Conservation (phyloP, 2,797 vertebrate genomes). For the Coendou prehensilis region DNA sequence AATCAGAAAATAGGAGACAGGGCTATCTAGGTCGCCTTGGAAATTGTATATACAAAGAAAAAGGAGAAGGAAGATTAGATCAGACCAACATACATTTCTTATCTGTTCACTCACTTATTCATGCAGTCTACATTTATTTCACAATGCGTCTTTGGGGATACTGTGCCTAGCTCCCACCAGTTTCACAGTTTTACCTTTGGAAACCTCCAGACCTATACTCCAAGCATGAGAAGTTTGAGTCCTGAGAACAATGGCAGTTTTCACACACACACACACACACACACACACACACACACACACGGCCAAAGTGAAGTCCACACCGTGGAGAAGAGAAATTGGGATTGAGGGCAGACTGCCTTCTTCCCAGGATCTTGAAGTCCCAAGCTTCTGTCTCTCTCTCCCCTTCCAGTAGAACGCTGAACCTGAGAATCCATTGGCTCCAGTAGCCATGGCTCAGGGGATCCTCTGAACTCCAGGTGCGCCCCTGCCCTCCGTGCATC, state of each 20-base stretch:
- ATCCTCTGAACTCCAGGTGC: neutral
- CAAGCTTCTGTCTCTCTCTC: neutral
- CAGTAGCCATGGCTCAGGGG: neutral
- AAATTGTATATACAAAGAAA: neutral
- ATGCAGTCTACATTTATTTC: neutral
- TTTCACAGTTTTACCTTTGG: neutral
- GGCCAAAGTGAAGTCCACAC: neutral
- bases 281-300: neutral
- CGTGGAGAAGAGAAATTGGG: neutral
- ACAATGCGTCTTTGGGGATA: neutral
- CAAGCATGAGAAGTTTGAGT: neutral
- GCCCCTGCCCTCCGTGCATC: neutral
- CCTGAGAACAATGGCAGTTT: neutral
- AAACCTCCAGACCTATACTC: neutral
- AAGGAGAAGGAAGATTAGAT: neutral
- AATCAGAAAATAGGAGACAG: neutral
- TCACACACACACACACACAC: neutral
- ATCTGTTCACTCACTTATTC: neutral
- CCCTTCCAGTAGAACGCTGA: no score
- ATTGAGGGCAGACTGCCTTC: neutral
- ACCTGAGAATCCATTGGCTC: neutral
- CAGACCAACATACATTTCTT: neutral
- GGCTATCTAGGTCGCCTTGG: neutral
- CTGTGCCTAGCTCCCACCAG: neutral
- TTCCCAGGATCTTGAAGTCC: neutral